Base-by-base conservation (phyloP, 1,140 invertebrate species). In the Eueides isabella region DNA sequence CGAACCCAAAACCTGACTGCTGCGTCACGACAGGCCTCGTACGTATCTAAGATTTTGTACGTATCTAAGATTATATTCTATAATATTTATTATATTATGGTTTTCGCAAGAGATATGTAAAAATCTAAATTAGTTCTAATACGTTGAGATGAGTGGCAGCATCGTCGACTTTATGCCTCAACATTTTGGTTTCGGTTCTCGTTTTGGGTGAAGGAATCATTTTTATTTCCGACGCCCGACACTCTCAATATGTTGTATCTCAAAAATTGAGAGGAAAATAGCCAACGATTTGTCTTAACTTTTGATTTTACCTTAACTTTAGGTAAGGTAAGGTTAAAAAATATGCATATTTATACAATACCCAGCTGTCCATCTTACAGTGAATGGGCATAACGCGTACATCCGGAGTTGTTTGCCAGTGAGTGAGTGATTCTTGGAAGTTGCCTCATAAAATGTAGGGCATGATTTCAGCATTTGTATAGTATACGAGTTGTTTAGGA, bases 321-420 rank as follows among this genome's bases (percentile, higher is more conserved):
- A n/a, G n/a, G n/a, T 7, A 48, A 16, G 2, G 7, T 48, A 14
- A 38, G 14, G 35, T 14, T 14, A 5, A 38, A 38, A 16, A 16
- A 16, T 16, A 38, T 19, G 19, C n/a, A 0, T 48, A 19, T 48
- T 7, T 41, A 41, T 16, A 11, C 19, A 48, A 48, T 48, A 19
- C 29, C 61, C 31, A 29, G 19, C 26, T 38, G 23, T n/a, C 38
- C 55, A 35, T 66, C 33, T 14, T 19, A 65, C 16, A 23, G 26
- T 16, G 12, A 64, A 48, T 33, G 33, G 33, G 23, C 33, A 35
- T 44, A 30, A 65, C 23, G 23, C 30, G 62, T 71, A 11, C 31
- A 63, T 71, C 61, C 68, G 68, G 68, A 19, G 68, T 41, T 41
- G n/a, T 31, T 71, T 62, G 61, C 61, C 68, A 63, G 9, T 11